Evolutionary conservation across 2,113 vertebrate genomes (phyloP), one percentile per base, ranked within the genome.

Genomic region (Galemys pyrenaicus): DNA sequence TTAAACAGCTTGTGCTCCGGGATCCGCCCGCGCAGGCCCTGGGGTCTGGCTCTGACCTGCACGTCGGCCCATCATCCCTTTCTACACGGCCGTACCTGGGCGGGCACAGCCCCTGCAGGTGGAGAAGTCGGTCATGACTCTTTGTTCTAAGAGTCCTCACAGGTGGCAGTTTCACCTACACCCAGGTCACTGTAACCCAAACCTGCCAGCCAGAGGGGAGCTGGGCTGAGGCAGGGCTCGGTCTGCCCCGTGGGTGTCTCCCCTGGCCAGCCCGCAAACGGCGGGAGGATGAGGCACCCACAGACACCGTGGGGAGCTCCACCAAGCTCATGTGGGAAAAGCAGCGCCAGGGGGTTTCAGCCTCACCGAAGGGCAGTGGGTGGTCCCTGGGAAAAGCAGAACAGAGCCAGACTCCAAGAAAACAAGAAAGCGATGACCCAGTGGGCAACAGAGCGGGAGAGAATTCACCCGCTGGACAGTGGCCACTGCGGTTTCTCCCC

Each of bases 181-280:
- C 1, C 49, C 24, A 1, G 2, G 2, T 3, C 30, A 44, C 0
- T 11, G 16, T 0, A 0, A 1, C 19, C 6, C 16, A 16, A 16
- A 19, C 20, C 56, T 11, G 39, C 2, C 54, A 37, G 10, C 4
- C 16, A 22, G 30, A 30, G 58, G 3, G 37, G 9, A 67, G n/a
- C 2, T 0, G 11, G 24, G 1, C 24, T 39, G 28, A 13, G 13
- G 51, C 35, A 17, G n/a, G n/a, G 41, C 60, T 2, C 37, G 85
- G 9, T 51, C 49, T 51, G 49, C 16, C 15, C 46, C 46, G 7
- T 44, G 46, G 46, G 46, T 11, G 6, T 1, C 1, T 67, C 94
- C 39, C 17, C 49, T 67, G 8, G 32, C 49, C 41, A 32, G 37
- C 46, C 68, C 28, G 11, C n/a, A 81, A 26, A 78, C n/a, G 64